phyloP scores from a whole-genome alignment of 2,113 vertebrate species.

The Macroglossus sobrinus region DNA sequence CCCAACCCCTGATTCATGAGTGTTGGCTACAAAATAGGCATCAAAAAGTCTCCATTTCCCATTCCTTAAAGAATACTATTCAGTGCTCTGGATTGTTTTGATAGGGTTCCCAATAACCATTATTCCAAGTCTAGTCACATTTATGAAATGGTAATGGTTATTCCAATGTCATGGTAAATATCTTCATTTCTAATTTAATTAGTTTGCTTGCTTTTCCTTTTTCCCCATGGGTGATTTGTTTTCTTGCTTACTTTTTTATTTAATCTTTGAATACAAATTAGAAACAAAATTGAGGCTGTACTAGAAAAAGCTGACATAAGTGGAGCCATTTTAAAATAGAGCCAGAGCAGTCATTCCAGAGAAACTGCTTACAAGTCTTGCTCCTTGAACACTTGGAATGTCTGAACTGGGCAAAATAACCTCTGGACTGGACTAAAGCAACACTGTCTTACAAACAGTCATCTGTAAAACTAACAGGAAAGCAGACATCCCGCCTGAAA shows the following conservation, averaged over 20 bases:
- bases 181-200: background rate
- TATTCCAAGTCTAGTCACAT: background rate
- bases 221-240: background rate
- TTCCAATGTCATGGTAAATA: no score
- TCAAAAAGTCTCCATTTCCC: background rate
- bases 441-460: background rate
- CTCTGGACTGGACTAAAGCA: background rate
- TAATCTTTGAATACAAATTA: background rate
- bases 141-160: background rate
- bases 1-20: background rate
- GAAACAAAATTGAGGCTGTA: background rate
- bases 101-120: background rate
- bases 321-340: background rate
- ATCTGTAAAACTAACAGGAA: background rate
- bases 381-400: background rate
- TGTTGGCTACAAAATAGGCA: no score
- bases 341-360: background rate
- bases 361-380: background rate
- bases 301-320: background rate
- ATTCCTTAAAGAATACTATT: background rate
- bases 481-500: background rate
- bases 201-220: background rate
- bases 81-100: background rate
- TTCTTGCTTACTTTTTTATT: background rate
- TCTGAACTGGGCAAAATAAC: background rate